Evolutionary conservation across 2,797 vertebrate genomes (phyloP).

Genomic region (Pantherophis vulpinus): DNA sequence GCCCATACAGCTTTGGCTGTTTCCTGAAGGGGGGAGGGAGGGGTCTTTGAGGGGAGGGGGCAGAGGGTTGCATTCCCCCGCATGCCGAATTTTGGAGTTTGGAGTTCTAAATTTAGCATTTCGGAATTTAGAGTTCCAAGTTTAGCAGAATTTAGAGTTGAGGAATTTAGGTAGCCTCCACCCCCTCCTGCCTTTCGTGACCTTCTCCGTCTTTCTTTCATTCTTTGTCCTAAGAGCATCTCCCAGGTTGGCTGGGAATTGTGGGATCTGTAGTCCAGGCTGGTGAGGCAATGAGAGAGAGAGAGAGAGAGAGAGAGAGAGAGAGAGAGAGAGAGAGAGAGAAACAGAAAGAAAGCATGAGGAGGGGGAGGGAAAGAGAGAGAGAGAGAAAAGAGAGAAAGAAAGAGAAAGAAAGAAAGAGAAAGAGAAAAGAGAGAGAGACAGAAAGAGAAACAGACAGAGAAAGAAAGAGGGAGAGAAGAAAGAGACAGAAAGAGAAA

Average conservation of each 20-base stretch:
- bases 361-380: too few relatives aligned
- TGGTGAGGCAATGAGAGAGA: too few relatives aligned
- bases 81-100: not conserved
- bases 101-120: not conserved
- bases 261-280: not conserved
- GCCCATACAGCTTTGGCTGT: conserved; percentile 63
- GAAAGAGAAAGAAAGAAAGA: not conserved
- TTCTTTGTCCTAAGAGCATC: not conserved
- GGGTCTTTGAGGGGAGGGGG: conserved; percentile 23
- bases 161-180: not conserved
- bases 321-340: too few relatives aligned
- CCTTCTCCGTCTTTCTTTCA: not conserved
- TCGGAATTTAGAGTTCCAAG: not conserved
- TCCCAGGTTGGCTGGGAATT: not conserved
- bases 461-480: not conserved
- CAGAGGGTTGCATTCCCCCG: not conserved
- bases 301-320: too few relatives aligned
- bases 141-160: not conserved
- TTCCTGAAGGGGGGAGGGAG: conserved; percentile 56
- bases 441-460: not conserved
- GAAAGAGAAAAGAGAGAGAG: not conserved
- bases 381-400: too few relatives aligned
- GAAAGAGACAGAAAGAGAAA: too few relatives aligned
- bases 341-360: too few relatives aligned
- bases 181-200: not conserved